Conservation (phyloP, 1,140 invertebrate species). For the Bacillus rossius region DNA sequence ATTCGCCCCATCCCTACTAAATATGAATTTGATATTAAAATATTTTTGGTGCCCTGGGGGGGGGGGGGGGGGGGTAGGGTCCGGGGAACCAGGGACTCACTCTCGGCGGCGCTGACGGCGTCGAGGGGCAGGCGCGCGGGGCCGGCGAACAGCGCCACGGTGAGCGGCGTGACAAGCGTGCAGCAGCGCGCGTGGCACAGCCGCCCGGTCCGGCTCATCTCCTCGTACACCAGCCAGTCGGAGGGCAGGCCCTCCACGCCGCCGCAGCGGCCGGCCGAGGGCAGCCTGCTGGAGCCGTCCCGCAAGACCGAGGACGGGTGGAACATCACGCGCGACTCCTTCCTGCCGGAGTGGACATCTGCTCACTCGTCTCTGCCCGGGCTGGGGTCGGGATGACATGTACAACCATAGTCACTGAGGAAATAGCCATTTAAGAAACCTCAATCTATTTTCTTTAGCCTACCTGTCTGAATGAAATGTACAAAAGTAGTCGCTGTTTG, state of each 20-base stretch:
- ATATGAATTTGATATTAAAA: too few species aligned
- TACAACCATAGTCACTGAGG: too few species aligned
- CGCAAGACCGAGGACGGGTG: conserved; percentile 69
- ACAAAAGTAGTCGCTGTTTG: too few species aligned
- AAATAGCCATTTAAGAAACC: too few species aligned
- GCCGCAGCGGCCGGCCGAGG: conserved; percentile 37
- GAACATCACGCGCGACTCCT: conserved; percentile 66
- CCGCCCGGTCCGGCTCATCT: conserved; percentile 61
- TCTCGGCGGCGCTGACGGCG: conserved; percentile 43
- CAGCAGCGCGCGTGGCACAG: conserved; percentile 65
- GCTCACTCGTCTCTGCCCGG: too few species aligned
- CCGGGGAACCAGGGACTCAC: background rate
- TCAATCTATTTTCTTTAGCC: too few species aligned
- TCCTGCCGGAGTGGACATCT: conserved; percentile 47
- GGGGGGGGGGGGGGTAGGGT: too few species aligned
- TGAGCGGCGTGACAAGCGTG: conserved; percentile 71
- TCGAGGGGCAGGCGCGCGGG: conserved; percentile 59
- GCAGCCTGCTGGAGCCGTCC: conserved; percentile 37
- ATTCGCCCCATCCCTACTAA: too few species aligned
- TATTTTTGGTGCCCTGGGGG: too few species aligned
- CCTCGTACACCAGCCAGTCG: conserved; percentile 83
- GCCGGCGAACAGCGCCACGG: conserved; percentile 73
- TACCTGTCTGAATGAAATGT: too few species aligned
- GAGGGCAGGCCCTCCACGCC: conserved; percentile 53
- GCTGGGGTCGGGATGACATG: too few species aligned